Base-by-base conservation (phyloP, 2,113 vertebrate species). In the Speoplatyrhinus poulsoni region DNA sequence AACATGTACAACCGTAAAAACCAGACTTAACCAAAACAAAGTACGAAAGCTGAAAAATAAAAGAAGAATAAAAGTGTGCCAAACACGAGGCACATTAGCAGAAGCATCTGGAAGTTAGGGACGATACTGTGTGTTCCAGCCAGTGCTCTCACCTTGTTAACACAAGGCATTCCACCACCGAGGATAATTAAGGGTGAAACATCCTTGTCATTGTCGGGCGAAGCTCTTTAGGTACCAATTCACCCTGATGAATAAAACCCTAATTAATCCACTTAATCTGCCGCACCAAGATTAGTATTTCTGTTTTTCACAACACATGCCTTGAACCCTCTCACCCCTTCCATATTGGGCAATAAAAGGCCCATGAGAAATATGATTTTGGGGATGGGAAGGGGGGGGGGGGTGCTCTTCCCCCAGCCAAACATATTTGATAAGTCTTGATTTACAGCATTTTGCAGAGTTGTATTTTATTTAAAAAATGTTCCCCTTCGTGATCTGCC, bases 221-320 rank as follows among this genome's bases (percentile, higher is more conserved):
- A 52, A 33, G 87, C 79, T 90, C 87, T 88, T 90, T 87, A 90
- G 91, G 89, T 90, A 88, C 84, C 85, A 85, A 82, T 88, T 88
- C 88, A 86, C 85, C 80, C 85, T 82, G 85, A 85, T 89, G 85
- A 92, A 91, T 89, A 87, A 90, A 89, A 83, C 82, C 79, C 80
- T 89, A 92, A 92, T 92, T 89, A 92, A 92, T 92, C 91, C 89
- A 90, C 82, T 89, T 91, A 91, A 92, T 92, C 90, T 92, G 82
- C 85, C 74, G 82, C 84, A 88, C 76, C 76, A 84, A 86, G 89
- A 91, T 91, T 88, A 26, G 26, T 26, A 90, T 85, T 88, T 72
- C 77, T 69, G 46, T 85, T 85, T 85, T 65, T 77, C 76, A 81
- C 69, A 82, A 16, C 73, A 10, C 76, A 80, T 79, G 75, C 10